A percentile compares a stretch with the other conserved stretches of the same genome.
These are phyloP conservation scores for Drosophila histrio DNA, from an alignment of 2,888 invertebrate genomes.

Conservation along the genomic window DNA sequence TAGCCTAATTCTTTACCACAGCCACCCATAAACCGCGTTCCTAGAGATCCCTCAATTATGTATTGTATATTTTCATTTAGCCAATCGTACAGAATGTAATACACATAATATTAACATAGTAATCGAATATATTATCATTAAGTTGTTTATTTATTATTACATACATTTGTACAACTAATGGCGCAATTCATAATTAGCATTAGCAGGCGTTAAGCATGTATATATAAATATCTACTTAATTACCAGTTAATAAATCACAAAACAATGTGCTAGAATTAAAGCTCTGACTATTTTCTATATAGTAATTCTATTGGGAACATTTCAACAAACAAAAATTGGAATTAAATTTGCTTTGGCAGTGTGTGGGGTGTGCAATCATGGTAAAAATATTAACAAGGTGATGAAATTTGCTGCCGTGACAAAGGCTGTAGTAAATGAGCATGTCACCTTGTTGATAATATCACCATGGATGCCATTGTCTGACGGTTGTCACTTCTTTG, in stretches of 20 bases:
- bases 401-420: no score
- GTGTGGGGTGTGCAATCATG: neutral
- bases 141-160: conserved; percentile 76
- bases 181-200: conserved; percentile 56
- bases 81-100: conserved; percentile 56
- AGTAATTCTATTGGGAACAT: neutral
- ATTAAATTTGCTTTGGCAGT: neutral
- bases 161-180: conserved; percentile 53
- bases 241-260: conserved; percentile 61
- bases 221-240: conserved; percentile 59
- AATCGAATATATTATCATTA: conserved; percentile 52
- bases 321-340: neutral
- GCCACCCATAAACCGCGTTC: conserved; percentile 63
- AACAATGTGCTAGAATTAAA: conserved; percentile 56
- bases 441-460: no score
- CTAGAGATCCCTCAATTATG: conserved; percentile 45
- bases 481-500: neutral
- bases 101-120: conserved; percentile 34
- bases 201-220: conserved; percentile 53
- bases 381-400: no score
- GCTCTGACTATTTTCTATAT: neutral
- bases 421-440: no score
- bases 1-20: conserved; percentile 62
- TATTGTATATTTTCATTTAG: conserved; percentile 55
- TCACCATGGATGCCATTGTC: no score